Evolutionary conservation across 2,113 vertebrate genomes (phyloP).

Genomic region (Cynocephalus volans): DNA sequence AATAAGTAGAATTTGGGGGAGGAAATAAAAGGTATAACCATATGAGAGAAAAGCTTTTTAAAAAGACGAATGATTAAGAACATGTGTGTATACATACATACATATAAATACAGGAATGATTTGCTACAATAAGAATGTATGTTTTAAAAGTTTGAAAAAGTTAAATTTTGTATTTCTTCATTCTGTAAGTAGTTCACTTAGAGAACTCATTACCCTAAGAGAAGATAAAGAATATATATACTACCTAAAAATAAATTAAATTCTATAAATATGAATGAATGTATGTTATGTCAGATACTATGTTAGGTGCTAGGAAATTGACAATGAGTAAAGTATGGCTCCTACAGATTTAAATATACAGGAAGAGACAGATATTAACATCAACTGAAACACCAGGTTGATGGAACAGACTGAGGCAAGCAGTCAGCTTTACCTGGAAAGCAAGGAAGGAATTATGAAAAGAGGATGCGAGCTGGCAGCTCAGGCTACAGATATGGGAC

Average conservation of each 20-base stretch:
- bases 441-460: not conserved
- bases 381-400: not conserved
- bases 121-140: not conserved
- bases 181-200: not conserved
- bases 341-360: not conserved
- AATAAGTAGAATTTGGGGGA: not conserved
- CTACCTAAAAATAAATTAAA: conserved; percentile 52
- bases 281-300: too few relatives aligned
- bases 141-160: not conserved
- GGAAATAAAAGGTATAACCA: conserved; percentile 13
- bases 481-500: not conserved
- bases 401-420: not conserved
- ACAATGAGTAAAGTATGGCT: not conserved
- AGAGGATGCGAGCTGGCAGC: not conserved
- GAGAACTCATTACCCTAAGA: conserved; percentile 1
- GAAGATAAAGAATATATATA: not conserved
- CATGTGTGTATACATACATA: not conserved
- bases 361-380: not conserved
- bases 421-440: not conserved
- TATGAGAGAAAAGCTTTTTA: not conserved
- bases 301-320: not conserved
- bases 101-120: not conserved
- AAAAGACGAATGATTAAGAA: not conserved
- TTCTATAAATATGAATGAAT: not conserved
- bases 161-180: conserved; percentile 7